Percentiles rank a stretch among this genome's conserved stretches.
Conservation (phyloP, 1,140 invertebrate genomes). For the Phthorimaea operculella region DNA sequence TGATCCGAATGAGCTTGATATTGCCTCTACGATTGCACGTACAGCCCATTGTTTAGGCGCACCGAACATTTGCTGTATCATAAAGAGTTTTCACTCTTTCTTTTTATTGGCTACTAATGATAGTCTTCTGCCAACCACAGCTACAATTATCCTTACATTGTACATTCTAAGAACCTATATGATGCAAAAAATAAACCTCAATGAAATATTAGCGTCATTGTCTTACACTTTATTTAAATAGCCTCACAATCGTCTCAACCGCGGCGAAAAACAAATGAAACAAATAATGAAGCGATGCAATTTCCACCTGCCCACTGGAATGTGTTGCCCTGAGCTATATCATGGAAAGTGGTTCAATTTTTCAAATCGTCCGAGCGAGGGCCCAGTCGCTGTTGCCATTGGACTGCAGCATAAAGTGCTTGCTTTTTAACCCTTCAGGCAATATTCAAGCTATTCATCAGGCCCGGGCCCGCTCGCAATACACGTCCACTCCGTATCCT, state of each 20-base stretch:
- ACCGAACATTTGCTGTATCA: slow-evolving; percentile 14
- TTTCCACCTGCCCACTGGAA: slow-evolving; percentile 34
- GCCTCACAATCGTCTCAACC: slow-evolving; percentile 18
- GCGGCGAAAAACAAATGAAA: slow-evolving; percentile 18
- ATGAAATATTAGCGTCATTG: slow-evolving; percentile 10
- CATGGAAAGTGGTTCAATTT: slow-evolving; percentile 40
- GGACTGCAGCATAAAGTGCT: slow-evolving; percentile 1
- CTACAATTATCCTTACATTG: background rate
- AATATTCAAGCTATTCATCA: slow-evolving; percentile 4
- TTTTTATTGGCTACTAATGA: slow-evolving; percentile 4
- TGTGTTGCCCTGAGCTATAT: slow-evolving; percentile 25
- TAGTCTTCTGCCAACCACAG: slow-evolving; percentile 1
- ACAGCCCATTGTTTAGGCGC: slow-evolving; percentile 23
- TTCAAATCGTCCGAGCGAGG: slow-evolving; percentile 28
- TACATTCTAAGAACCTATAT: background rate
- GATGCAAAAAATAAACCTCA: slow-evolving; percentile 2
- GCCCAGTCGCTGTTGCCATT: slow-evolving; percentile 6
- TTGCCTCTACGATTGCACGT: slow-evolving; percentile 23
- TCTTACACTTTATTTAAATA: slow-evolving; percentile 20
- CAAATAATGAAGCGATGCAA: slow-evolving; percentile 21
- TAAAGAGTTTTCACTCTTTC: slow-evolving; percentile 9
- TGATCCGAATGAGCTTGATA: slow-evolving; percentile 22
- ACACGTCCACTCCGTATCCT: slow-evolving; percentile 2
- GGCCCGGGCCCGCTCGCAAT: background rate
- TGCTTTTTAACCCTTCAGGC: slow-evolving; percentile 1